phyloP scores from a whole-genome alignment of 2,113 vertebrate species.

The Helogale parvula region DNA sequence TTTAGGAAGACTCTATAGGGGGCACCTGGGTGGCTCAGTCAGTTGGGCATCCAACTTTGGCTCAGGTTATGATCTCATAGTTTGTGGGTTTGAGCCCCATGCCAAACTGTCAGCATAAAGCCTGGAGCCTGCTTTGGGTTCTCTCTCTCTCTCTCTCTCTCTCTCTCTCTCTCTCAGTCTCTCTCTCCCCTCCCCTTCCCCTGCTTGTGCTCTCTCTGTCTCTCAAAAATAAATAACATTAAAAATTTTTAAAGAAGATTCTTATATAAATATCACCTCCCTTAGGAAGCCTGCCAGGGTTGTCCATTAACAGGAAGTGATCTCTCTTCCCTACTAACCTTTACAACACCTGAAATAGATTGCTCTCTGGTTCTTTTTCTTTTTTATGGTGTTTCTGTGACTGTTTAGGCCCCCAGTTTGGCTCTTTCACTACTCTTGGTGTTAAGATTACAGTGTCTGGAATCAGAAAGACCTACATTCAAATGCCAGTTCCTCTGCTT shows the following conservation, averaged over 20 bases:
- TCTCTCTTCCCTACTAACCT: neutral
- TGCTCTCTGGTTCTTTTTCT: neutral
- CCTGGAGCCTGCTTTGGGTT: no score
- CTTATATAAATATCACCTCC: neutral
- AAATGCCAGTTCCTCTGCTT: neutral
- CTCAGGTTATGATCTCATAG: no score
- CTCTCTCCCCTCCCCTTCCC: no score
- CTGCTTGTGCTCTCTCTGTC: no score
- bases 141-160: no score
- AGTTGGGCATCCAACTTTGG: no score
- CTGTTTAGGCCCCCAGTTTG: neutral
- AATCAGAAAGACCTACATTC: neutral
- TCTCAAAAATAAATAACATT: no score
- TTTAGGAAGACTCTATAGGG: neutral
- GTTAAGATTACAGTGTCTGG: neutral
- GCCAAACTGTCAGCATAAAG: no score
- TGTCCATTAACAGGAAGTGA: neutral
- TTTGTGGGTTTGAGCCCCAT: no score
- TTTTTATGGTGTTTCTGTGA: neutral
- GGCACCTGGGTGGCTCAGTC: no score
- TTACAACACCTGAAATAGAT: neutral
- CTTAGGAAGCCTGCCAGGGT: neutral
- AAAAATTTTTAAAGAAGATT: neutral
- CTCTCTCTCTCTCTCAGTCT: no score
- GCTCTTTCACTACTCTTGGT: neutral